Conservation (phyloP, 64 coral and sea anemone species). For the Cladopsammia gracilis region DNA sequence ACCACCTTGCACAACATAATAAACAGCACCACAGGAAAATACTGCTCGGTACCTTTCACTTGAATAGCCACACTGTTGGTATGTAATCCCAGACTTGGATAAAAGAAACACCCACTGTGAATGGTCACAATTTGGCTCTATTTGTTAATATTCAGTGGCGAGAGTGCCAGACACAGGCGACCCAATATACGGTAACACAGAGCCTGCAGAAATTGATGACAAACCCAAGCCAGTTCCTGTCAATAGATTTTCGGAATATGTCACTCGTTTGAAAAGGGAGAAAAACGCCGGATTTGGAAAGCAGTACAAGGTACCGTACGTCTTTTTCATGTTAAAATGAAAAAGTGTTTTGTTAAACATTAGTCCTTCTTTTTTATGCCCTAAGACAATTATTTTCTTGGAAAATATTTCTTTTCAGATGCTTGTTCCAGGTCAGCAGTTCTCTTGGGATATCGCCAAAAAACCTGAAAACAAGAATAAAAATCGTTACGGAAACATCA, state of each 20-base stretch:
- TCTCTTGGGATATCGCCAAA: slow-evolving; percentile 61
- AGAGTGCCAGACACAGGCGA: background rate
- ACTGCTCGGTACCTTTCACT: too few relatives aligned
- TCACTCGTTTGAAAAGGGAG: background rate
- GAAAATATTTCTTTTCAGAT: background rate
- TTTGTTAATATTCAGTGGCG: background rate
- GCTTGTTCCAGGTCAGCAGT: slow-evolving; percentile 33
- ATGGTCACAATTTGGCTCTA: background rate
- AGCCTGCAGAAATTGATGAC: background rate
- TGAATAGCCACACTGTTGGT: too few relatives aligned
- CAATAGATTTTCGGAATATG: slow-evolving; percentile 26
- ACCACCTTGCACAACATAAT: too few relatives aligned
- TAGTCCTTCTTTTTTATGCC: too few relatives aligned
- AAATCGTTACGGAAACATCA: slow-evolving; percentile 86
- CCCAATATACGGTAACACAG: background rate
- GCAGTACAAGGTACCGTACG: slow-evolving; percentile 50
- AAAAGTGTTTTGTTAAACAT: too few relatives aligned
- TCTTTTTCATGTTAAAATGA: background rate
- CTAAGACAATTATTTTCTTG: background rate
- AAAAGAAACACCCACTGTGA: too few relatives aligned
- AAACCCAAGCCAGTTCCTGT: slow-evolving; percentile 36
- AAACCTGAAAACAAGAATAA: slow-evolving; percentile 74
- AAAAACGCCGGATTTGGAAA: slow-evolving; percentile 9
- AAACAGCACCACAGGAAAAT: too few relatives aligned
- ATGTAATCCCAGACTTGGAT: too few relatives aligned